These are phyloP conservation scores for Premnoplex brunnescens DNA, from an alignment of 2,797 vertebrate genomes.

Conservation along the genomic window DNA sequence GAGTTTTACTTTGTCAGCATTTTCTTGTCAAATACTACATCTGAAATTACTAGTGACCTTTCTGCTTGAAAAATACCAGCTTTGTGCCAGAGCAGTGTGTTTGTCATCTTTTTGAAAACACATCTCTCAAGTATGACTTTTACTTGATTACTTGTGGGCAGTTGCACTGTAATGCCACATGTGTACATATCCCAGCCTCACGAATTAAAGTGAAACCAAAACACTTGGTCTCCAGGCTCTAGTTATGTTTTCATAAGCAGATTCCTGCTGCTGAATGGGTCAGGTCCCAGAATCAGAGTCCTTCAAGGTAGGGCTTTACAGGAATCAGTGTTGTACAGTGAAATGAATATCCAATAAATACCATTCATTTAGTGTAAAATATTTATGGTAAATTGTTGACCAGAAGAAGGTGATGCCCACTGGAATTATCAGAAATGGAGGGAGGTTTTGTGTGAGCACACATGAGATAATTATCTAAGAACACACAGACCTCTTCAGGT, in stretches of 20 bases:
- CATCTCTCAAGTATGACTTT: background rate
- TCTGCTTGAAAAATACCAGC: background rate
- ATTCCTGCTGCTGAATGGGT: background rate
- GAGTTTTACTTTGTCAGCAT: conserved; percentile 16
- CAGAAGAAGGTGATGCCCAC: background rate
- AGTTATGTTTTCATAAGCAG: background rate
- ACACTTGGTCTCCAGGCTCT: background rate
- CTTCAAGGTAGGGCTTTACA: background rate
- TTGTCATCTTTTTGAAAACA: background rate
- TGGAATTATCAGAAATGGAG: background rate
- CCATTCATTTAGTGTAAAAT: background rate
- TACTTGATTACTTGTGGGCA: background rate
- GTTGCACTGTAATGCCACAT: background rate
- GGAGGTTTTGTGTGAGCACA: background rate
- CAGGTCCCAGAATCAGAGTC: background rate
- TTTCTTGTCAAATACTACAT: background rate
- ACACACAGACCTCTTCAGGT: background rate
- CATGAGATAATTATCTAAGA: background rate
- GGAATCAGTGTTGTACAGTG: background rate
- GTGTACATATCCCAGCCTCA: background rate
- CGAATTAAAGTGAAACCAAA: background rate
- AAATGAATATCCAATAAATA: background rate
- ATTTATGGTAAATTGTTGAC: background rate
- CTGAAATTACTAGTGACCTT: conserved; percentile 17
- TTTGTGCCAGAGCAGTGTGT: background rate